Evolutionary conservation across 2,113 vertebrate species (phyloP), one percentile per base, ranked within the genome.

Genomic region (Sphaerodactylus townsendi): DNA sequence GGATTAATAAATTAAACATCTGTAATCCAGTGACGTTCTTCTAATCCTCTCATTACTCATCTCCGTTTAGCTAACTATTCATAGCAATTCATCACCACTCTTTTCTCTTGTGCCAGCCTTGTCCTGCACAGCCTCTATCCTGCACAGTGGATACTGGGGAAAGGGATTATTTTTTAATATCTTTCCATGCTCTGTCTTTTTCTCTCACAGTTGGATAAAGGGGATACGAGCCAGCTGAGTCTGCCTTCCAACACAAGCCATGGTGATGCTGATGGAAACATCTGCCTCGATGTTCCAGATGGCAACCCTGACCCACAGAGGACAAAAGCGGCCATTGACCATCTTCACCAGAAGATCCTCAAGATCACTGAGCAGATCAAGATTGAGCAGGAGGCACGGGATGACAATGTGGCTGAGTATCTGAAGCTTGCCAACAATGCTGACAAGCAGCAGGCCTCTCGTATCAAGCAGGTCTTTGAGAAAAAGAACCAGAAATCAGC

Each of bases 401-500:
- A 99, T 0, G 98, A 99, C 95, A 99, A 99, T 4, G 99, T 99
- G 87, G 98, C 99, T 0, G 99, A 99, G 93, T 99, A 99, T 93
- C 96, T 99, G 91, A 99, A 99, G 93, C 93, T 99, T 90, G 99
- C 98, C 89, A 98, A 99, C 95, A 99, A 99, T 25, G 99, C 98
- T 0, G 99, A 99, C 96, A 98, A 97, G 92, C 99, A 99, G 94
- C 99, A 99, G 93, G 98, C 97, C 1, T 97, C 97, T 0, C 97
- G 99, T 87, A 99, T 99, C 96, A 99, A 99, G 94, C 98, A 99
- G 94, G 99, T 99, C 78, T 99, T 99, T 0, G 99, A 99, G 96
- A 99, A 99, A 96, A 99, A 99, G 96, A 99, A 99, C 92, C 99
- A 99, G 95, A 99, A 99, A 85, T 99, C 99, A 0, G 99, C 99